Percentiles rank a stretch among this genome's conserved stretches.
Evolutionary conservation across 23 tunicate genomes (phyloP).

Genomic region (Halocynthia aurantium): DNA sequence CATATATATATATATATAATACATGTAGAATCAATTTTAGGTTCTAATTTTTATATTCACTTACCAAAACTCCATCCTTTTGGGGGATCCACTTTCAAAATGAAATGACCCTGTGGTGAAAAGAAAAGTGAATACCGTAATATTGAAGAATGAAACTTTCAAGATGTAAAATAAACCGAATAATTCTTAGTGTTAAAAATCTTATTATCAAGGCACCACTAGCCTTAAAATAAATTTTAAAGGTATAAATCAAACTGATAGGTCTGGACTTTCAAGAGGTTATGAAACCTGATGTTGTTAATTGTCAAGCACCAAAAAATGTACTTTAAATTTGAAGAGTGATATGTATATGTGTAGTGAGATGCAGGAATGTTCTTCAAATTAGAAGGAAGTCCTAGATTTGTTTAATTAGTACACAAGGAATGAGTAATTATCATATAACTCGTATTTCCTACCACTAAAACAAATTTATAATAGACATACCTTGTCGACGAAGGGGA

Average conservation of each 20-base stretch:
- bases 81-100: constrained; percentile 76
- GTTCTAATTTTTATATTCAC: constrained; percentile 2
- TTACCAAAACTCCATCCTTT: constrained; percentile 92
- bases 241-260: too few relatives aligned
- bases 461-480: neutral
- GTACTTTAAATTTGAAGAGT: neutral
- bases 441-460: too few relatives aligned
- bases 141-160: too few relatives aligned
- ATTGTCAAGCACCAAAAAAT: neutral
- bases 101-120: constrained; percentile 51
- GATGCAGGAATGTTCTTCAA: neutral
- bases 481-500: constrained; percentile 92
- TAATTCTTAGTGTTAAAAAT: too few relatives aligned
- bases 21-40: neutral
- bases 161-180: too few relatives aligned
- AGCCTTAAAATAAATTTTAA: too few relatives aligned
- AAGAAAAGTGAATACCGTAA: neutral
- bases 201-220: too few relatives aligned
- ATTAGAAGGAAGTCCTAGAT: neutral
- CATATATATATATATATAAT: neutral
- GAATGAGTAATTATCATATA: neutral
- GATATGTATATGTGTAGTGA: neutral
- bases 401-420: too few relatives aligned
- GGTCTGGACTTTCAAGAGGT: too few relatives aligned
- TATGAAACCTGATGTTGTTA: too few relatives aligned